Evolutionary conservation across 2,888 invertebrate species (phyloP), one percentile per base, ranked within the genome.

Genomic region (Formica aserva): DNA sequence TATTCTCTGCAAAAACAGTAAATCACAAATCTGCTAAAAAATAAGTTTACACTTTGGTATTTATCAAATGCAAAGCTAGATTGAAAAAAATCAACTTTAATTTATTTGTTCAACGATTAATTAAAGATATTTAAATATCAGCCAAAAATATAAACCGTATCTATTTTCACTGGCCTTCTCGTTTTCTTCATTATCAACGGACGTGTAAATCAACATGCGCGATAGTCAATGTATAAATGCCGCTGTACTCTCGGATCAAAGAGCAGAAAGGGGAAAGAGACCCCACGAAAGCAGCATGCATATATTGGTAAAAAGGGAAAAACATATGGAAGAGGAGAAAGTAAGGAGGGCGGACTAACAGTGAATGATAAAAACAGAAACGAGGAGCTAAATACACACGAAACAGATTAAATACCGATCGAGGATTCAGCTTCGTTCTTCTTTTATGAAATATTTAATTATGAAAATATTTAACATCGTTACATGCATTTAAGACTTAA

Each of bases 301-400:
- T 55, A 26, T 15, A 22, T 1, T 45, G 22, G 15, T 18, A 11
- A 71, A 78, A 78, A 5, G 13, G 18, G 22, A 67, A 26, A 41
- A 78, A 45, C 45, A 22, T 1, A 5, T 5, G 45, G 63, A 41
- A 55, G 29, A 41, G 2, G 38, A 4, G 45, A 65, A 69, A 60
- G 82, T 60, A 71, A 65, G 71, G 57, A 74, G 85, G 55, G 57
- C 32, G 22, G 22, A 57, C 55, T 84, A 48, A 82, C 74, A 67
- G 72, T 75, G 72, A 84, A 71, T 60, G 86, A 86, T 81, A 85
- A 87, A 86, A 82, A 76, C 85, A 81, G 82, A 89, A 82, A 87
- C 48, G 67, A 62, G 71, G 29, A 78, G 29, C 11, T 29, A 83
- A 71, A 82, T 78, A 80, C 48, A 74, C 52, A n/a, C 8, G 26